Percentiles rank a stretch among this genome's conserved stretches.
phyloP scores from a whole-genome alignment of 2,113 vertebrate genomes.

The Campylomormyrus tamandua region DNA sequence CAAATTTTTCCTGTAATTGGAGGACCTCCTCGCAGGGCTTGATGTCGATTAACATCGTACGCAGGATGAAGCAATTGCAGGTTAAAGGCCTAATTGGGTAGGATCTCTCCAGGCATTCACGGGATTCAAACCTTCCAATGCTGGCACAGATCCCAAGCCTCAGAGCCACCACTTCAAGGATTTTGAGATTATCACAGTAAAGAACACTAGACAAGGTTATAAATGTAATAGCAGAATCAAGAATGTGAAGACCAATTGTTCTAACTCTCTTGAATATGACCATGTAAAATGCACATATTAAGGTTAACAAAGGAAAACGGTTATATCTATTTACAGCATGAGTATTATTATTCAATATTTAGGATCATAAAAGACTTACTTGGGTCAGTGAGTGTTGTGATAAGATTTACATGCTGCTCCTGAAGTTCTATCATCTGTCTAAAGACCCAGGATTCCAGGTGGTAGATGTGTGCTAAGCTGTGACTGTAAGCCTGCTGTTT shows the following conservation, averaged over 20 bases:
- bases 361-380: conserved; percentile 45
- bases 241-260: background rate
- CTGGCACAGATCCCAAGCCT: too few species aligned
- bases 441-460: conserved; percentile 22
- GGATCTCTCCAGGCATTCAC: too few species aligned
- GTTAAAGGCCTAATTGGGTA: too few species aligned
- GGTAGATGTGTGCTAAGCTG: background rate
- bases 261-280: background rate
- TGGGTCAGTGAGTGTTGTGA: conserved; percentile 40
- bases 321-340: background rate
- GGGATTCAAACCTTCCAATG: too few species aligned
- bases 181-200: background rate
- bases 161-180: too few species aligned
- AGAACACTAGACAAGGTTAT: background rate
- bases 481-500: background rate
- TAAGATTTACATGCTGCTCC: conserved; percentile 28
- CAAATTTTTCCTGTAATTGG: too few species aligned
- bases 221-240: background rate
- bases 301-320: background rate
- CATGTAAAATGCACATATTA: background rate
- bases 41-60: too few species aligned
- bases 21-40: too few species aligned
- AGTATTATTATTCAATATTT: background rate
- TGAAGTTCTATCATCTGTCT: conserved; percentile 33
- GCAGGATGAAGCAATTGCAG: too few species aligned